Evolutionary conservation across 2,113 vertebrate genomes (phyloP), one percentile per base, ranked within the genome.

Genomic region (Leptocoma aspasia): DNA sequence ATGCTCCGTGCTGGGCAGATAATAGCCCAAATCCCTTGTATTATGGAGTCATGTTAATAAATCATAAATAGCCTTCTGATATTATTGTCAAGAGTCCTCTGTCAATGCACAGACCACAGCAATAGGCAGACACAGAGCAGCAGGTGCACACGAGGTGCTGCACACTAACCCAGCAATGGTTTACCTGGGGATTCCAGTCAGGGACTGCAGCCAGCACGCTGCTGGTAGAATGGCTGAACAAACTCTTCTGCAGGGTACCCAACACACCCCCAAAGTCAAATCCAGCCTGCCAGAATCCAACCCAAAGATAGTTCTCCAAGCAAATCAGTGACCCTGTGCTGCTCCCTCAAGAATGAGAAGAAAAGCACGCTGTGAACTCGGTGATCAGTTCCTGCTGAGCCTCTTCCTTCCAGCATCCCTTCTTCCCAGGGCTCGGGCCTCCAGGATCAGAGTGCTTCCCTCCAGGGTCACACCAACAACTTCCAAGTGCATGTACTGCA

Each of bases 321-420:
- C 11, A 39, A 30, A 60, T 9, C 45, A 15, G 23, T 23, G 73
- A 39, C 33, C 18, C 41, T 13, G 6, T 10, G 14, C 57, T 20
- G 13, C 7, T 41, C 30, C 24, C 61, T 41, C 71, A 24, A 21
- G 13, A 76, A 26, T 0, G 0, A 63, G 14, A 9, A 10, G 27
- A 42, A 54, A 73, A 68, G 71, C 1, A 2, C 1, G 0, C 1
- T 33, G 47, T 21, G 35, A 90, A 26, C 4, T 2, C 1, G 1
- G 28, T 3, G 3, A n/a, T 6, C 42, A 21, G n/a, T 0, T 65
- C 65, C 45, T 56, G 39, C 66, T 41, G 33, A 88, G 57, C 35
- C 82, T 57, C 54, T 49, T 26, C 71, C 45, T 44, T 47, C n/a
- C 28, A n/a, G 59, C 35, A 22, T 10, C 27, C 27, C 28, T 45